Evolutionary conservation across 1,140 invertebrate genomes (phyloP), one percentile per base, ranked within the genome.

Genomic region (Drosophila ficusphila): DNA sequence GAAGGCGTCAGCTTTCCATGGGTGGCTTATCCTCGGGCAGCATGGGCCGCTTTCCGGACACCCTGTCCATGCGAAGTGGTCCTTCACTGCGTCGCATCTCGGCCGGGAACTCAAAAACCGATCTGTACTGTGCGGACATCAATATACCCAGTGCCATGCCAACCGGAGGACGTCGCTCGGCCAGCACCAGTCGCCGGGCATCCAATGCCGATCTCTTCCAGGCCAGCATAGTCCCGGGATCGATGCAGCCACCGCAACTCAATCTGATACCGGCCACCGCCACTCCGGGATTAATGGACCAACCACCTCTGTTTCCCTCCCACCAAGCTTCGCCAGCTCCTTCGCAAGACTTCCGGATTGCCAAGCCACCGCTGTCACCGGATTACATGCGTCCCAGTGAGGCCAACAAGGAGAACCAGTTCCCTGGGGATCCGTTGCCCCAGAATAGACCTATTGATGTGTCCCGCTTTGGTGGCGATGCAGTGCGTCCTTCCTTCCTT

Each of bases 361-460:
- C 89, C 16, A 90, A 81, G 31, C 78, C 68, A 8, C 89, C 89
- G 0, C 42, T 88, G 8, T 89, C 89, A 0, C 44, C 74, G 29
- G 89, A 90, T 16, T 90, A 90, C 16, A 90, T 90, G 89, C 75
- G 89, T n/a, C 89, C 89, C 5, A 86, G 86, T 4, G 77, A 76
- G 1, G 89, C 53, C 3, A 88, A 83, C 21, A 85, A 83, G 41
- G 70, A 82, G 38, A 70, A 69, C 6, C 33, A 33, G 18, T 38
- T 39, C 4, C 12, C 75, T 0, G 82, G 74, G 0, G 74, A 69
- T 1, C 29, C 57, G 18, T 14, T 90, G 48, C 90, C 90, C 8
- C 90, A 91, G 48, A 91, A 91, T 54, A 61, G 71, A 4, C 89
- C 90, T 39, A 91, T 91, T n/a, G 90, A 91, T 46, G 82, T 91